Evolutionary conservation across 2,113 vertebrate species (phyloP), one percentile per base, ranked within the genome.

Genomic region (Tupaia chinensis): DNA sequence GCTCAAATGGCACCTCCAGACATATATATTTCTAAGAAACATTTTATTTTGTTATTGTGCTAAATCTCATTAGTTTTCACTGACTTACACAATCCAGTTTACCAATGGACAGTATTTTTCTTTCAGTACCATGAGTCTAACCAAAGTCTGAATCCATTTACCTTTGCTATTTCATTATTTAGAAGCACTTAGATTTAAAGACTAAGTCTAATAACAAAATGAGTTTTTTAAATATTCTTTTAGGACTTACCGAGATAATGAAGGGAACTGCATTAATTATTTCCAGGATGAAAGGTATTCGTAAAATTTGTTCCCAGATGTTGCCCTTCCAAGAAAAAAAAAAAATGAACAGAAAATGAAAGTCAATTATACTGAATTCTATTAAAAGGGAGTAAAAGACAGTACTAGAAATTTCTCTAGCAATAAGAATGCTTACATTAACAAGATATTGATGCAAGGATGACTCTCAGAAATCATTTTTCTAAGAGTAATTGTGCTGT

Each of bases 241-340:
- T 85, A 89, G 70, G 11, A 96, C 98, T 99, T 98, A 99, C 99
- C 96, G 99, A 99, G 96, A 99, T 98, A 96, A 99, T 98, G 98
- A 99, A 99, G 74, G 99, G 99, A 89, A 99, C 98, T 6, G 99
- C 99, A 95, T 99, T 99, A 94, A 99, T 99, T 97, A 99, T 98
- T 98, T 99, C 99, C 98, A 99, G 97, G 70, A 99, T 98, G 97
- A 99, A 99, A 22, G 99, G 98, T 97, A 99, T 98, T 95, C 98
- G 98, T 96, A 99, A 98, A 96, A 99, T 98, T 98, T 99, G 99
- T 95, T 99, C 99, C 99, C 99, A 99, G 93, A 99, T 99, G 97
- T 99, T 99, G 97, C 99, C 99, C 99, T 99, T 98, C 69, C 87
- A 96, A 98, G 90, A 97, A 97, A 97, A 89, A 60, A 60, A 97